Percentiles rank a stretch among this genome's conserved stretches.
Evolutionary conservation across 1,140 invertebrate genomes (phyloP).

Genomic region (Centruroides vittatus): DNA sequence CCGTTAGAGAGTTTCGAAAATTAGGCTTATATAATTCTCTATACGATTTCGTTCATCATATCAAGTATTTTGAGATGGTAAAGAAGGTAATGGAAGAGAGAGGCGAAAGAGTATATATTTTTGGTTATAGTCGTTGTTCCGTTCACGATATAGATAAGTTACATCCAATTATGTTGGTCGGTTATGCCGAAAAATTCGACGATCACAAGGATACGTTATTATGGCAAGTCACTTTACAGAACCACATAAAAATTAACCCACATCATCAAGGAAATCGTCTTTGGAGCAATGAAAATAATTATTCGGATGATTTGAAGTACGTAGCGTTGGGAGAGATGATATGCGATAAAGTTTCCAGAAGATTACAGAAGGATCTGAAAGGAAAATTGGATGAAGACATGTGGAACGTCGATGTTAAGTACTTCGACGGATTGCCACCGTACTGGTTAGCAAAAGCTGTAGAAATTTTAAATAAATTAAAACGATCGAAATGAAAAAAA

Average conservation of each 20-base stretch:
- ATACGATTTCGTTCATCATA: constrained; percentile 4
- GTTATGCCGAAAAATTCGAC: constrained; percentile 7
- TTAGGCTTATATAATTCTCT: constrained; percentile 2
- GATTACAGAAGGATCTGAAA: constrained; percentile 3
- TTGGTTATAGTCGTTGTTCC: background rate
- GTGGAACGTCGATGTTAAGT: constrained; percentile 6
- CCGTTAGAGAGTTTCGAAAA: background rate
- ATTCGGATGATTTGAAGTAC: background rate
- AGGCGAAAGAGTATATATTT: background rate
- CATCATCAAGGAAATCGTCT: constrained; percentile 9
- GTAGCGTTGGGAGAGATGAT: constrained; percentile 6
- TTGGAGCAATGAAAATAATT: background rate
- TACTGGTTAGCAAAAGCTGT: constrained; percentile 1
- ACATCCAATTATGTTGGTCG: constrained; percentile 7
- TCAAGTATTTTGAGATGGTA: constrained; percentile 3
- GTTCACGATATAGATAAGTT: constrained; percentile 12
- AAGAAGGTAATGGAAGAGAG: background rate
- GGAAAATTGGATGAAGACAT: background rate
- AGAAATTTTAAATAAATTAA: background rate
- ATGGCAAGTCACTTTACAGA: constrained; percentile 2
- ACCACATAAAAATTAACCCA: constrained; percentile 1
- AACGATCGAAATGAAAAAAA: no score
- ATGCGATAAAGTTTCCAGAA: constrained; percentile 9
- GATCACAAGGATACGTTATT: constrained; percentile 1
- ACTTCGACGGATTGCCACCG: constrained; percentile 2